A percentile compares a stretch with the other conserved stretches of the same genome.
These are phyloP conservation scores for Ptiloglossa arizonensis DNA, from an alignment of 1,140 invertebrate genomes.

Conservation along the genomic window DNA sequence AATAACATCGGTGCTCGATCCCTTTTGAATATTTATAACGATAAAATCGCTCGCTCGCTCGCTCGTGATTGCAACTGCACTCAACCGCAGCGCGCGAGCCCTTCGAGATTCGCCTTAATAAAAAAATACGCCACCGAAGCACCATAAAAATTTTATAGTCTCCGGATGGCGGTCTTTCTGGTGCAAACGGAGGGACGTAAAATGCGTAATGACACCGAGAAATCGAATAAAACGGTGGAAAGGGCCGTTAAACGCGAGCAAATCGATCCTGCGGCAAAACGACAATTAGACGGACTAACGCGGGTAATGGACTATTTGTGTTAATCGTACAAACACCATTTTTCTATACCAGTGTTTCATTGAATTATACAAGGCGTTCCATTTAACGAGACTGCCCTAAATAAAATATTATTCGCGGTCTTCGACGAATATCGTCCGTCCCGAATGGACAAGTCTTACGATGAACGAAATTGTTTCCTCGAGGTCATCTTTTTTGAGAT, in stretches of 20 bases:
- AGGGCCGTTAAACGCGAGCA: slow-evolving; percentile 7
- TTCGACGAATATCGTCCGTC: no score
- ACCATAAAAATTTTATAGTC: slow-evolving; percentile 55
- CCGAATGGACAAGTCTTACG: no score
- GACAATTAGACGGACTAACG: slow-evolving; percentile 16
- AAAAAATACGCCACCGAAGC: slow-evolving; percentile 43
- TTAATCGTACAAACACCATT: slow-evolving; percentile 13
- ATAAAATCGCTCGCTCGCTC: slow-evolving; percentile 21
- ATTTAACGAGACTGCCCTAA: no score
- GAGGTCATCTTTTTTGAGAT: no score
- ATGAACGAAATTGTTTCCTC: no score
- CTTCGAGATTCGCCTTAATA: slow-evolving; percentile 34
- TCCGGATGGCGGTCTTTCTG: slow-evolving; percentile 6
- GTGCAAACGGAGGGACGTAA: slow-evolving; percentile 22
- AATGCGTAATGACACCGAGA: slow-evolving; percentile 37
- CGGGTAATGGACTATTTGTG: slow-evolving; percentile 16
- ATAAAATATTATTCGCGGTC: no score
- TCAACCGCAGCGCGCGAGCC: slow-evolving; percentile 17
- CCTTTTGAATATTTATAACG: slow-evolving; percentile 60
- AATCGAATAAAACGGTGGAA: slow-evolving; percentile 30
- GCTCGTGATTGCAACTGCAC: slow-evolving; percentile 21
- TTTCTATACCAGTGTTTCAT: neutral
- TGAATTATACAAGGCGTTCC: no score
- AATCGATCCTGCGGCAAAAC: slow-evolving; percentile 34
- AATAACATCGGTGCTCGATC: slow-evolving; percentile 28